Evolutionary conservation across 92 coral and sea anemone genomes (phyloP).

Genomic region (Virgularia gustaviana): DNA sequence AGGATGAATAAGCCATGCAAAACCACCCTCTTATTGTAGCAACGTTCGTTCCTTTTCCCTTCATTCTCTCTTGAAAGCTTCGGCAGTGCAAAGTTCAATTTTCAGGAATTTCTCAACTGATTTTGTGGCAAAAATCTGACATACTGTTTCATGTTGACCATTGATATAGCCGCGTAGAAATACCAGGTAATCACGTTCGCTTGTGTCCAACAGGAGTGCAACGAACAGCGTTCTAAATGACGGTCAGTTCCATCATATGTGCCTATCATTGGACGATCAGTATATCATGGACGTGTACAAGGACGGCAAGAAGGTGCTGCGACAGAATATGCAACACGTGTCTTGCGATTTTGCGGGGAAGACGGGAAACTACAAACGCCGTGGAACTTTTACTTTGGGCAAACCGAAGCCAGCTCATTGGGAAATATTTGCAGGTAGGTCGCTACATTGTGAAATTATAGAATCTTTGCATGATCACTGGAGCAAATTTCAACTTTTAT

Average conservation of each 20-base stretch:
- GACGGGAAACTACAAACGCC: neutral
- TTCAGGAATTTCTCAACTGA: too few relatives aligned
- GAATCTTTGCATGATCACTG: too few relatives aligned
- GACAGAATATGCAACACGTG: neutral
- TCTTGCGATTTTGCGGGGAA: slow-evolving; percentile 3
- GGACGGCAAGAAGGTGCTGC: neutral
- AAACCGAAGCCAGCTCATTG: neutral
- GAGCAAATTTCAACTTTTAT: too few relatives aligned
- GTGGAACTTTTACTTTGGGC: slow-evolving; percentile 8
- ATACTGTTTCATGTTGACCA: neutral
- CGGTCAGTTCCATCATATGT: slow-evolving; percentile 22
- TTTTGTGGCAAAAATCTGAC: too few relatives aligned
- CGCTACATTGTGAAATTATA: too few relatives aligned
- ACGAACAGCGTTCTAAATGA: neutral
- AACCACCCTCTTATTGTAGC: too few relatives aligned
- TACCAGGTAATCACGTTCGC: neutral
- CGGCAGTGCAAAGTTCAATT: too few relatives aligned
- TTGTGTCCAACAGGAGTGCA: neutral
- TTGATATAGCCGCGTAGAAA: neutral
- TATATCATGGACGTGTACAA: slow-evolving; percentile 14
- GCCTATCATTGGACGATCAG: neutral
- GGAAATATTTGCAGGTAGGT: too few relatives aligned
- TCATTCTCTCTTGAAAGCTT: too few relatives aligned
- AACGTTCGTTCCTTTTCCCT: too few relatives aligned
- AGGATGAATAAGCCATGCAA: too few relatives aligned